These are phyloP conservation scores for Gallirallus australis DNA, from an alignment of 2,797 vertebrate species.

Conservation along the genomic window DNA sequence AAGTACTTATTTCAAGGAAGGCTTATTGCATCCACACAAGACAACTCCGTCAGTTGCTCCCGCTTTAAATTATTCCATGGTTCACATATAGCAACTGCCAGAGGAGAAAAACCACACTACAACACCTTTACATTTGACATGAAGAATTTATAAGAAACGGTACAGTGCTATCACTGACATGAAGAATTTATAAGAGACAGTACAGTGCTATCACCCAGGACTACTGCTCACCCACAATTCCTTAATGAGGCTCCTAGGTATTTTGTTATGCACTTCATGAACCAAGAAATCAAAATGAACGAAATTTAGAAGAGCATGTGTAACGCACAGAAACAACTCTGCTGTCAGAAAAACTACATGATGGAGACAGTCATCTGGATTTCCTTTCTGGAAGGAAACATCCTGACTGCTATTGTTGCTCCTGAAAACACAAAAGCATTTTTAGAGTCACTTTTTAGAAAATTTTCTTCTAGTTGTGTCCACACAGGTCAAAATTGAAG, in stretches of 20 bases:
- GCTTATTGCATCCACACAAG: not conserved
- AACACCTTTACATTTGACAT: not conserved
- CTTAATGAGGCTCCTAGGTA: not conserved
- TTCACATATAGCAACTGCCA: not conserved
- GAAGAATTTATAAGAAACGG: not conserved
- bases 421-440: not conserved
- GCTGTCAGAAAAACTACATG: not conserved
- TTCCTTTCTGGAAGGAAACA: not conserved
- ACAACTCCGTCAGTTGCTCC: not conserved
- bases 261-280: not conserved
- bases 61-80: not conserved
- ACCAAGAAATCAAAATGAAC: not conserved
- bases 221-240: not conserved
- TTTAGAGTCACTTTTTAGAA: not conserved
- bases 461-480: not conserved
- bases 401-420: not conserved
- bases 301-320: not conserved
- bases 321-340: not conserved
- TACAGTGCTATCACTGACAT: not conserved
- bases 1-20: not conserved
- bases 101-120: not conserved
- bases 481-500: not conserved
- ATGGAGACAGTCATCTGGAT: not conserved
- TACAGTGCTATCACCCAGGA: not conserved
- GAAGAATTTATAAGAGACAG: not conserved